Percentiles rank a stretch among this genome's conserved stretches.
These are phyloP conservation scores for Champsocephalus esox DNA, from an alignment of 2,797 vertebrate species.

Conservation along the genomic window DNA sequence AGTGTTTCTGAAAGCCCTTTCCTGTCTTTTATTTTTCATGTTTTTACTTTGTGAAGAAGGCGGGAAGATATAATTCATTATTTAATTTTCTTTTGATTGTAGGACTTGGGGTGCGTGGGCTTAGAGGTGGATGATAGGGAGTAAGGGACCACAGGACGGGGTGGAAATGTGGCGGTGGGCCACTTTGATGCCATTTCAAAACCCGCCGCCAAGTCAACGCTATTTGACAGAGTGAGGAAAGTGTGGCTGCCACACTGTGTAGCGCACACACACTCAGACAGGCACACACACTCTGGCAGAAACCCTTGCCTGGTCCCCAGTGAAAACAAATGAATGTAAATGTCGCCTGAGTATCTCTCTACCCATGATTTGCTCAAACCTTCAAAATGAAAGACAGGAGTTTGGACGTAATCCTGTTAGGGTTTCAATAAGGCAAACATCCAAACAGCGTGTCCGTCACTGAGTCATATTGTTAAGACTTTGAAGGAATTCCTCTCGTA, in stretches of 20 bases:
- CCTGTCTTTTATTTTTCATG: constrained; percentile 84
- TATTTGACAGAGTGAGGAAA: constrained; percentile 70
- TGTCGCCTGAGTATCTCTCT: constrained; percentile 25
- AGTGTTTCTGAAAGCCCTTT: constrained; percentile 72
- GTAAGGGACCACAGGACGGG: constrained; percentile 60
- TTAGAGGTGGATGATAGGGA: constrained; percentile 71
- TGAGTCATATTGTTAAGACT: constrained; percentile 40
- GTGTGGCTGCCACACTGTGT: constrained; percentile 54
- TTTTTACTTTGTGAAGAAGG: constrained; percentile 78
- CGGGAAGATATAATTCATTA: constrained; percentile 82
- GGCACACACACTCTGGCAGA: constrained; percentile 49
- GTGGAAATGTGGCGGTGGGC: constrained; percentile 56
- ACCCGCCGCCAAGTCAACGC: constrained; percentile 71
- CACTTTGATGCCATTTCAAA: constrained; percentile 83
- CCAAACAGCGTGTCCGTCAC: constrained; percentile 51
- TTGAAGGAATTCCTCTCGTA: constrained; percentile 57
- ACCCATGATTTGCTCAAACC: constrained; percentile 46
- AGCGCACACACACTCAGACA: constrained; percentile 31
- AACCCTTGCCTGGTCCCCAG: constrained; percentile 49
- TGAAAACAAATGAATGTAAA: constrained; percentile 68
- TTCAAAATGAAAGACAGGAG: constrained; percentile 64
- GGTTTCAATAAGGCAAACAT: constrained; percentile 59
- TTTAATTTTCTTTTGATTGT: constrained; percentile 86
- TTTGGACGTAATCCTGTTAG: constrained; percentile 67
- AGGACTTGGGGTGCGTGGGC: constrained; percentile 73